phyloP scores from a whole-genome alignment of 2,888 invertebrate genomes.

The Zeuzera pyrina region DNA sequence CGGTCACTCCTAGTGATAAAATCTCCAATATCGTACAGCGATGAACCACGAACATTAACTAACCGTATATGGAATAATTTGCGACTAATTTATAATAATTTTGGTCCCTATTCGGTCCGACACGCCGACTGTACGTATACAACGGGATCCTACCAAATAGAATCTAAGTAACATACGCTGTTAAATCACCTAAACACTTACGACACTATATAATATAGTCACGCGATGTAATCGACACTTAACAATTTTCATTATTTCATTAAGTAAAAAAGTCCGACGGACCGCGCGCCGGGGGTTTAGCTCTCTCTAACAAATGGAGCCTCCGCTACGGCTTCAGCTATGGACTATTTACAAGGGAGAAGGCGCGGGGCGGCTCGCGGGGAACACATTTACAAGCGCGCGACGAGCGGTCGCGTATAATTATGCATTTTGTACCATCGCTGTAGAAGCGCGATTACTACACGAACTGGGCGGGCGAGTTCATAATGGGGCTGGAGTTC shows the following conservation, averaged over 20 bases:
- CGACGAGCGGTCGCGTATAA: conserved; percentile 25
- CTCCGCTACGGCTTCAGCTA: conserved; percentile 9
- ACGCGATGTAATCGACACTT: conserved; percentile 45
- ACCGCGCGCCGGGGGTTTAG: background rate
- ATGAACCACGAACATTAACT: conserved; percentile 43
- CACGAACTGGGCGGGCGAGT: conserved; percentile 21
- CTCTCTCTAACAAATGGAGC: too few species aligned
- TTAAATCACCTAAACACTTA: conserved; percentile 50
- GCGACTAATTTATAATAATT: conserved; percentile 43
- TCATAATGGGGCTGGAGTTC: conserved; percentile 22
- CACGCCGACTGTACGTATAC: conserved; percentile 27
- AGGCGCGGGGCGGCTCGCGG: conserved; percentile 11
- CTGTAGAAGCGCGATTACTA: conserved; percentile 39
- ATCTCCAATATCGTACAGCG: conserved; percentile 44
- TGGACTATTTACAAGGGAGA: conserved; percentile 24
- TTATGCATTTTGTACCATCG: conserved; percentile 63
- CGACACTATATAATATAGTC: conserved; percentile 38
- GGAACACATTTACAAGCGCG: conserved; percentile 23
- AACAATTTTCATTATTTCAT: conserved; percentile 47
- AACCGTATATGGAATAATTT: conserved; percentile 32
- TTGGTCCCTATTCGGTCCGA: conserved; percentile 56
- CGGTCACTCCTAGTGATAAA: conserved; percentile 59
- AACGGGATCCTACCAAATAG: conserved; percentile 26
- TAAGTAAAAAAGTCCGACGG: conserved; percentile 20
- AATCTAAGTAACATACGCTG: conserved; percentile 34